Evolutionary conservation across 2,113 vertebrate species (phyloP).

Genomic region (Gallinago paraguaiae): DNA sequence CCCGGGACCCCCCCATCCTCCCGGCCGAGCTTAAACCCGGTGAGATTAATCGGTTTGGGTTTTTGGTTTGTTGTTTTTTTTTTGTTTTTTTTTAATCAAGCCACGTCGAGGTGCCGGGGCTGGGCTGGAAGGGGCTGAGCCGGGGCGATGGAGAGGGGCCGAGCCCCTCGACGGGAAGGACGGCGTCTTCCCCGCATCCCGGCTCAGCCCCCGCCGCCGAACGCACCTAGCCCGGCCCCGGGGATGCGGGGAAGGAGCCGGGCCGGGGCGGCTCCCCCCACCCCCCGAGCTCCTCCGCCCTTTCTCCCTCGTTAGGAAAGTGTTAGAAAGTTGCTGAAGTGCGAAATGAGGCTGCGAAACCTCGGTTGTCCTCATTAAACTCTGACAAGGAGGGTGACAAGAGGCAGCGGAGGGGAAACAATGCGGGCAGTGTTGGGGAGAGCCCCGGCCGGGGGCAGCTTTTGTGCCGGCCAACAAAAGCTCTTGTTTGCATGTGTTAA

Average conservation of each 20-base stretch:
- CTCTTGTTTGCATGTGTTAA: conserved; percentile 89
- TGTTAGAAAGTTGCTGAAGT: conserved; percentile 94
- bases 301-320: conserved; percentile 85
- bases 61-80: too few relatives aligned
- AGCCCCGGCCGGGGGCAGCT: conserved; percentile 75
- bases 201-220: background rate
- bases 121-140: background rate
- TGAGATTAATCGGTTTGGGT: background rate
- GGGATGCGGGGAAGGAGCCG: background rate
- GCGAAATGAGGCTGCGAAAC: conserved; percentile 89
- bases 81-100: background rate
- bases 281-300: background rate
- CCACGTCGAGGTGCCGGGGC: background rate
- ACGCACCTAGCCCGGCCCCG: background rate
- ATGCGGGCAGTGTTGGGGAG: conserved; percentile 84
- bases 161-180: too few relatives aligned
- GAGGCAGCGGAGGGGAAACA: conserved; percentile 89
- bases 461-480: conserved; percentile 92
- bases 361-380: conserved; percentile 94
- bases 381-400: conserved; percentile 91
- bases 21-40: background rate
- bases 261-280: background rate
- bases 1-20: too few relatives aligned
- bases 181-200: background rate
- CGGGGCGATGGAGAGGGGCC: background rate